Conservation (phyloP, 2,888 invertebrate species). For the Cremastobaeus sp. region DNA sequence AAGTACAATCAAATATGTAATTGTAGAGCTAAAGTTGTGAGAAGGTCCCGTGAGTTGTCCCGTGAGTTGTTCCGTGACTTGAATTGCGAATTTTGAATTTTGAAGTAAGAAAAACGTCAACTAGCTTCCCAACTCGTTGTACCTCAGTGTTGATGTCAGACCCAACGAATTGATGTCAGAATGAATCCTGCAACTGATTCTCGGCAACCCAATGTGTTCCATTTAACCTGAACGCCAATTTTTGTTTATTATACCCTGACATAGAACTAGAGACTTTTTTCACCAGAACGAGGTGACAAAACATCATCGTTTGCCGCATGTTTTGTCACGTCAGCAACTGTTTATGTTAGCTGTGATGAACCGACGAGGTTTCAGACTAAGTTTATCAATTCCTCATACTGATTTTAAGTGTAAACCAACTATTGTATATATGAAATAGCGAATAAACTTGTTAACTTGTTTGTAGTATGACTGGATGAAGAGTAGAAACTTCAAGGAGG, state of each 20-base stretch:
- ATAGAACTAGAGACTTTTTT: conserved; percentile 74
- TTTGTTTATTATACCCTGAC: conserved; percentile 76
- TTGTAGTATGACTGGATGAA: conserved; percentile 95
- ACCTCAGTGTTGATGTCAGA: conserved; percentile 32
- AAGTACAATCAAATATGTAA: too few species aligned
- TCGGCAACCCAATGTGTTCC: conserved; percentile 66
- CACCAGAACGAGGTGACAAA: conserved; percentile 71
- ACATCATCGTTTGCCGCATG: conserved; percentile 67
- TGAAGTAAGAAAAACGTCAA: conserved; percentile 2
- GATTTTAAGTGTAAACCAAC: conserved; percentile 4
- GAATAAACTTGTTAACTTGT: conserved; percentile 75
- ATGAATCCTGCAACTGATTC: conserved; percentile 68
- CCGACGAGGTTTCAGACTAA: conserved; percentile 42
- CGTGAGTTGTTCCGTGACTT: too few species aligned
- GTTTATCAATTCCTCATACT: too few species aligned
- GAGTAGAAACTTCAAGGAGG: conserved; percentile 98
- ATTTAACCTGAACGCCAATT: conserved; percentile 70
- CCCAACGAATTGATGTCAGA: conserved; percentile 59
- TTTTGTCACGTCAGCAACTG: conserved; percentile 71
- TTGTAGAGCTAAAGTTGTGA: not conserved
- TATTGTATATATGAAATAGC: conserved; percentile 33
- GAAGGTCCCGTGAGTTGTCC: not conserved
- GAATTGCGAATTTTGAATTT: too few species aligned
- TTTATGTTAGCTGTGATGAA: conserved; percentile 73
- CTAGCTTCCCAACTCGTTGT: conserved; percentile 35